Base-by-base conservation (phyloP, 2,888 invertebrate genomes). In the Lomographa bimaculata region DNA sequence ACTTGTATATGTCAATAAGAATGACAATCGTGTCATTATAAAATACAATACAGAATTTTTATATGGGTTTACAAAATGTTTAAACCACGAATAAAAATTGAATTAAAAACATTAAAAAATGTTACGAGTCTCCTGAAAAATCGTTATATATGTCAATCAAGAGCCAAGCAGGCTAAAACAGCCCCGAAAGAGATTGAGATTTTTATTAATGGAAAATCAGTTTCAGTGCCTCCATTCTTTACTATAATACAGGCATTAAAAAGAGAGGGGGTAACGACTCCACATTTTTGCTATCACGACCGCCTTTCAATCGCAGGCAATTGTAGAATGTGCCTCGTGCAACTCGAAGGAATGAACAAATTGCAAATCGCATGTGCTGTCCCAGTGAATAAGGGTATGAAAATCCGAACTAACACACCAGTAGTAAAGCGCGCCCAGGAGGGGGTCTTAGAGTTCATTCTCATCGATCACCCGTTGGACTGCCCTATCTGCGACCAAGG, bases 401-500 rank as follows among this genome's bases (percentile, higher is more conserved):
- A 95, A 58, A 94, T 99, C 27, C 97, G 98, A 73, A 99, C 99
- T 2, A 96, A 99, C 71, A 98, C 98, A 0, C 94, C 94, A 48
- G 86, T 95, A 81, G 96, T 96, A 0, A 89, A 90, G 17, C 71
- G 91, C 71, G 92, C 92, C 0, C 91, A 92, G 46, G 92, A 92
- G 63, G 51, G 97, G 37, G 98, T 99, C 4, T 96, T 99, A 95
- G 99, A 99, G 81, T 99, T 99, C 74, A 83, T 99, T 37, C 89
- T 99, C 9, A 94, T 97, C 43, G 98, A 99, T 68, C 99, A 99
- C 86, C 99, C 99, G 0, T 86, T 99, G 21, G 99, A 99, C 90
- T 99, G 99, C 74, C 99, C 99, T 2, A 99, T 99, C 79, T 99
- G 99, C 82, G 99, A 99, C 82, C 99, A 99, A 85, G 97, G 96